Evolutionary conservation across 2,797 vertebrate species (phyloP).

Genomic region (Microctenopoma lineatum): DNA sequence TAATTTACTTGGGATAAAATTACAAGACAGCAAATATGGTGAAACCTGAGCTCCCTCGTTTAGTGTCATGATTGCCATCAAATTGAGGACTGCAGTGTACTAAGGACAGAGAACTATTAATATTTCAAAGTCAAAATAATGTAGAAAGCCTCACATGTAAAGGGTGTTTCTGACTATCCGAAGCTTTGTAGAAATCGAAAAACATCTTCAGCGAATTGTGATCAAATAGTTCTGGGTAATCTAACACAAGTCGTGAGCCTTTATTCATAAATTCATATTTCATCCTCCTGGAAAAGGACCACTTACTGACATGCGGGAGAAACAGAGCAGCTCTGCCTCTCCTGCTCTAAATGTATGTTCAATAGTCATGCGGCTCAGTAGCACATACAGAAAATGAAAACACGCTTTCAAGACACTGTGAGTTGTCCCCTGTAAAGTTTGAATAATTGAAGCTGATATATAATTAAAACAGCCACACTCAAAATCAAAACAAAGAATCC

Average conservation of each 20-base stretch:
- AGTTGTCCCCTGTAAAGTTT: conserved; percentile 38
- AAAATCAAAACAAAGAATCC: conserved; percentile 63
- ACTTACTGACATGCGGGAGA: conserved; percentile 15
- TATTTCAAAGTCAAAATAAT: no score
- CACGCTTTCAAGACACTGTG: conserved; percentile 17
- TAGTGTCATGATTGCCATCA: no score
- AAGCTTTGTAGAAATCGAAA: no score
- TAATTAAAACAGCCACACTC: conserved; percentile 56
- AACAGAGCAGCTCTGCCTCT: conserved; percentile 4
- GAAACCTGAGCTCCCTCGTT: no score
- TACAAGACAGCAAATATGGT: no score
- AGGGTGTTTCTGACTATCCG: no score
- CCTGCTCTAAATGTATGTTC: conserved; percentile 34
- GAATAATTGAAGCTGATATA: conserved; percentile 62
- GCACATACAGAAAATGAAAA: conserved; percentile 39
- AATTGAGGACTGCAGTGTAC: no score
- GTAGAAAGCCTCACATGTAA: no score
- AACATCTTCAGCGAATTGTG: no score
- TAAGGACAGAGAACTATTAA: no score
- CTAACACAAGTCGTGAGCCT: conserved; percentile 2
- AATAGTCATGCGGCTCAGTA: conserved; percentile 39
- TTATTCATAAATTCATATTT: conserved; percentile 19
- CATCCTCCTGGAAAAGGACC: conserved; percentile 16
- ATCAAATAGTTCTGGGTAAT: no score
- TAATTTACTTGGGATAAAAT: no score